A percentile compares a stretch with the other conserved stretches of the same genome.
phyloP scores from a whole-genome alignment of 2,888 invertebrate genomes.

The Agonopterix alstromeriana region DNA sequence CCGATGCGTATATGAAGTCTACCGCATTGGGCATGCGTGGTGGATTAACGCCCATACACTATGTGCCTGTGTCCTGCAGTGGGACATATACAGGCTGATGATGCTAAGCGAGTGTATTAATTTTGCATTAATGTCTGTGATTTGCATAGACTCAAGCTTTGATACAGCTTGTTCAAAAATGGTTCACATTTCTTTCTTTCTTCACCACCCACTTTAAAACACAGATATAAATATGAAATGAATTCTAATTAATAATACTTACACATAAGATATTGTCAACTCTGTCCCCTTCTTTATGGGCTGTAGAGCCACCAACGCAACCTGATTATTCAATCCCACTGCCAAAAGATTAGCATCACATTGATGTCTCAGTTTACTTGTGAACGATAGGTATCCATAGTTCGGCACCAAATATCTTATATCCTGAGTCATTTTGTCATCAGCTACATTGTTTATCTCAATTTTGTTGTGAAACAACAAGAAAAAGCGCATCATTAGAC shows the following conservation, averaged over 20 bases:
- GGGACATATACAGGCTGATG: no score
- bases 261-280: constrained; percentile 5
- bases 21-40: no score
- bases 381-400: constrained; percentile 1
- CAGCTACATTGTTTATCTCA: background rate
- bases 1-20: no score
- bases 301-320: constrained; percentile 1
- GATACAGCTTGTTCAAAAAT: no score
- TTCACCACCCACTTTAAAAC: no score
- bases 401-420: constrained; percentile 1
- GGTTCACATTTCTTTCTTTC: no score
- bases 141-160: no score
- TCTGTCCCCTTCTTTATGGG: constrained; percentile 8
- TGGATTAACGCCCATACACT: no score
- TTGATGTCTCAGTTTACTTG: constrained; percentile 1
- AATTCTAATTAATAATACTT: constrained; percentile 1
- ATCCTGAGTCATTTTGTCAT: background rate
- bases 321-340: constrained; percentile 2
- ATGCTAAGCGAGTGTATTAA: no score
- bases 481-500: constrained; percentile 1
- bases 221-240: no score
- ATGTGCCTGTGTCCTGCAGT: no score
- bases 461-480: background rate
- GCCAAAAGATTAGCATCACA: constrained; percentile 3
- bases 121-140: no score